Base-by-base conservation (phyloP, 2,797 vertebrate genomes). In the Choloepus didactylus region DNA sequence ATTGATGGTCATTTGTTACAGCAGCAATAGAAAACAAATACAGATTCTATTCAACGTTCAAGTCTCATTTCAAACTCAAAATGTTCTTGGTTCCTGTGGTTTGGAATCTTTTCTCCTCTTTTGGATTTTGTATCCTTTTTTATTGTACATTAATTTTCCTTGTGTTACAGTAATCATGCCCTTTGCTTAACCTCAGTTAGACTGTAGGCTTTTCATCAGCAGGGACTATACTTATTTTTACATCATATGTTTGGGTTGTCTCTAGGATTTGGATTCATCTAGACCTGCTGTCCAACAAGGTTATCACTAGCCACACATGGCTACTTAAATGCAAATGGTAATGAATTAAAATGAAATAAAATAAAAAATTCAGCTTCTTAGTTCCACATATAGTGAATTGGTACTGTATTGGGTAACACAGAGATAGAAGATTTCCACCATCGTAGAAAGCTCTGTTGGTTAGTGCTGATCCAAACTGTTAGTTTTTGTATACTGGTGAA, bases 321-420 rank as follows among this genome's bases (percentile, higher is more conserved):
- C 56, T 67, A 44, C 70, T 72, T 91, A 95, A 76, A 54, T 90
- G 21, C 87, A 92, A 86, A 79, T 80, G 19, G 51, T 87, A 73
- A 73, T 72, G 79, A 79, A 75, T 80, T 72, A 51, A 89, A 92
- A 77, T 92, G 54, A 94, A 94, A 86, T 83, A 41, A 49, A 49
- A 49, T 49, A 7, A 7, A 49, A 49, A 7, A 49, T 49, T 49
- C 46, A 49, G 46, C 46, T 31, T 94, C 51, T 94, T 87, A 41
- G 12, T 72, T 49, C 6, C 59, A 70, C 56, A 29, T 23, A 25
- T 41, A 49, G 8, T 69, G 93, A 62, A 49, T 11, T 46, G 67
- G 5, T 81, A 31, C 23, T 41, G 1, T 76, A 60, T 5, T 77
- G 46, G 69, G 35, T 51, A 79, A 73, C 62, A 79, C 41, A 73